A percentile compares a stretch with the other conserved stretches of the same genome.
These are phyloP conservation scores for Bacillus rossius DNA, from an alignment of 1,140 invertebrate species.

Conservation along the genomic window DNA sequence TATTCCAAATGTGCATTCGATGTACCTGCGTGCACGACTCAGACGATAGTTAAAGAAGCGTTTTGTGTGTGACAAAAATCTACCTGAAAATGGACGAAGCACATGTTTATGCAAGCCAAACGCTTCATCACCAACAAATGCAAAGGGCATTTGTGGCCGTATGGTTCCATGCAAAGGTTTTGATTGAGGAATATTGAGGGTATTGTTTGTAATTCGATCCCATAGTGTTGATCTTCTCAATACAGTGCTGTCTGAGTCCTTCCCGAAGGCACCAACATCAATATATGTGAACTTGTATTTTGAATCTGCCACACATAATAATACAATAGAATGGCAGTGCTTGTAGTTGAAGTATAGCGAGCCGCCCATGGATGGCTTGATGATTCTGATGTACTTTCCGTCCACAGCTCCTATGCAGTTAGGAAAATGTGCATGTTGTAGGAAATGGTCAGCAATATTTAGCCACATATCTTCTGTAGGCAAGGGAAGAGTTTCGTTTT, in stretches of 20 bases:
- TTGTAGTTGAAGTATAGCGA: conserved; percentile 35
- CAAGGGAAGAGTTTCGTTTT: neutral
- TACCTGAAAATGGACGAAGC: conserved; percentile 38
- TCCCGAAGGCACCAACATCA: conserved; percentile 40
- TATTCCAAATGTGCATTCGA: conserved; percentile 44
- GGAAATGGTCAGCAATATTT: conserved; percentile 2
- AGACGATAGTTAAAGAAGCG: conserved; percentile 39
- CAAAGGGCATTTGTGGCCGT: conserved; percentile 29
- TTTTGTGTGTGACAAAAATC: conserved; percentile 25
- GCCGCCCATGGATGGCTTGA: conserved; percentile 25
- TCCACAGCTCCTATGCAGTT: conserved; percentile 26
- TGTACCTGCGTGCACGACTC: conserved; percentile 36
- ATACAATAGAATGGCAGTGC: conserved; percentile 34
- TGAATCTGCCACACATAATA: conserved; percentile 38
- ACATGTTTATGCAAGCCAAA: conserved; percentile 32
- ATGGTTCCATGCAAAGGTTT: neutral
- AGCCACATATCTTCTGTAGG: conserved; percentile 10
- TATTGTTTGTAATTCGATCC: neutral
- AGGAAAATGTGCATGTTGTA: conserved; percentile 1
- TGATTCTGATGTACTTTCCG: conserved; percentile 34
- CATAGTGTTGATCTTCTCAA: conserved; percentile 26
- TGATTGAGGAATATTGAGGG: neutral
- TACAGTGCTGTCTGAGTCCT: conserved; percentile 35
- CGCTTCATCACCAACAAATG: conserved; percentile 11
- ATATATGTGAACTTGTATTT: conserved; percentile 24